Percentiles rank a stretch among this genome's conserved stretches.
phyloP scores from a whole-genome alignment of 2,888 invertebrate species.

The Lagria hirta region DNA sequence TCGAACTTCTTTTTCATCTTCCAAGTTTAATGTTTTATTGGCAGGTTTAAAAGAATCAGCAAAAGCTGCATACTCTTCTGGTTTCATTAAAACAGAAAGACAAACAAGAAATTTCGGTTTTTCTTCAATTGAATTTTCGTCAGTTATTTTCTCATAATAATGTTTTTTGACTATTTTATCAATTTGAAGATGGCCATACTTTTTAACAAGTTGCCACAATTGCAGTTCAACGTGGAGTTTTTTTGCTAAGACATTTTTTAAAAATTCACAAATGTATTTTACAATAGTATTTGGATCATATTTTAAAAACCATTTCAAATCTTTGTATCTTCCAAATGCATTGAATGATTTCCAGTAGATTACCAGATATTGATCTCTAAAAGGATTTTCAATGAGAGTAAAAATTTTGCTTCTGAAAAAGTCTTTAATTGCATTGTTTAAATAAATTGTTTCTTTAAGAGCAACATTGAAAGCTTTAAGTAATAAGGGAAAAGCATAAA shows the following conservation, averaged over 20 bases:
- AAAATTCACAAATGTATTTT: no score
- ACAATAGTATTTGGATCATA: no score
- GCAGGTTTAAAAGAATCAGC: constrained; percentile 29
- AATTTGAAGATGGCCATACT: no score
- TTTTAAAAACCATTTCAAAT: constrained; percentile 9
- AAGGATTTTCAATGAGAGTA: constrained; percentile 1
- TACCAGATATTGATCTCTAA: constrained; percentile 2
- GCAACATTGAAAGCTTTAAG: constrained; percentile 2
- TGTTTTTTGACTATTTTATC: no score
- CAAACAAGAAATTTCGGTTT: constrained; percentile 2
- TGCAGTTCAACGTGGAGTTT: no score
- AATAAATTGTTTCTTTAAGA: background rate
- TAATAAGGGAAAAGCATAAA: constrained; percentile 9
- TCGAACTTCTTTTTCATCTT: constrained; percentile 24
- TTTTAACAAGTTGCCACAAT: no score
- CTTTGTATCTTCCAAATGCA: no score
- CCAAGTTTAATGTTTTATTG: constrained; percentile 29
- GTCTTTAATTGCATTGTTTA: no score
- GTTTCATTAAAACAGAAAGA: constrained; percentile 18
- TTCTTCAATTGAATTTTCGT: background rate
- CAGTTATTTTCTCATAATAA: constrained; percentile 1
- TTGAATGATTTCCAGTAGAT: constrained; percentile 5
- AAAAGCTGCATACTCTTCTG: constrained; percentile 28
- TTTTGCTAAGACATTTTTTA: constrained; percentile 1
- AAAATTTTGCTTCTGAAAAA: no score